Evolutionary conservation across 35 echinoderm and acorn worm species (phyloP), one percentile per base, ranked within the genome.

Genomic region (Eucidaris tribuloides): DNA sequence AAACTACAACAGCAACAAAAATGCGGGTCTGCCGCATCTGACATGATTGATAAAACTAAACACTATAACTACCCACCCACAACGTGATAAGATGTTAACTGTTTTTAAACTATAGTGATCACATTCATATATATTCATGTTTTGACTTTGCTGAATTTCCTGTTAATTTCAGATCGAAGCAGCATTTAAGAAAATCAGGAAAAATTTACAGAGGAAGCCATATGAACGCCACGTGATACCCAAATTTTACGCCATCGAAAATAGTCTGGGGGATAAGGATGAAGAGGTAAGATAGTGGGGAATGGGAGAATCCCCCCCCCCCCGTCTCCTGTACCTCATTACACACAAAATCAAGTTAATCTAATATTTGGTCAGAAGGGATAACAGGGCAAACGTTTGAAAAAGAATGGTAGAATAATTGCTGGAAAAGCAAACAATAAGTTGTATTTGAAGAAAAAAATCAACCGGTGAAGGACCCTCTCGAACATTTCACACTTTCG

Each of bases 171-270:
- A 74, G 68, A 44, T 74, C 13, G 41, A 74, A 9, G 7, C 68
- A 25, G 68, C 68, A 3, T 74, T 74, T 44, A 40, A 44, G 68
- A 44, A 44, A 22, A 74, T 74, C 68, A 33, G 68, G 38, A 74
- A 74, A 23, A 15, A 33, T 17, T 42, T 74, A 27, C 29, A 74
- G 68, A 74, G 44, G 40, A 74, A 74, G 68, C 68, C 68, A 3
- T 74, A 35, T 44, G 68, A 74, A 74, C 44, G 68, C 41, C 68
- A 74, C 37, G 68, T 74, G 14, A 36, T 74, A 9, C 68, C 68
- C 41, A 38, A 24, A 22, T 74, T 42, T 25, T 74, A 74, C 37
- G 68, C 68, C 41, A 44, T 74, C 25, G 68, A 74, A 19, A 74
- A 74, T 36, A 74, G 68, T 18, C 37, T 43, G 9, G 68, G 37